Conservation (phyloP, 2,888 invertebrate species). For the Opisthograptis luteolata region DNA sequence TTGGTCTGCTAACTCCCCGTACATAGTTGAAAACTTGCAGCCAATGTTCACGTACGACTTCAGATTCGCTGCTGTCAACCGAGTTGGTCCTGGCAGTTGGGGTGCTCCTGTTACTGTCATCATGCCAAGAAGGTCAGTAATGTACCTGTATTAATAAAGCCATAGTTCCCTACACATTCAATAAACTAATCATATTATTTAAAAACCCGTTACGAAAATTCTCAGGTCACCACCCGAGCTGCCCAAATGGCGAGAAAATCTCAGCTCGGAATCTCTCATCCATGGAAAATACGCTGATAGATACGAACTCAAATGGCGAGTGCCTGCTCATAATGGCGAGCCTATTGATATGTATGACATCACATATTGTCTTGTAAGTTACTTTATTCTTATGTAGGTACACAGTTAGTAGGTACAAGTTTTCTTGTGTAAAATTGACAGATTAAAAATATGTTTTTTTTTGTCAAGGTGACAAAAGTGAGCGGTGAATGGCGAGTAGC, state of each 20-base stretch:
- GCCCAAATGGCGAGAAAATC: slow-evolving; percentile 77
- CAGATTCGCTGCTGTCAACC: slow-evolving; percentile 93
- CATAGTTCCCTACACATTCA: no score
- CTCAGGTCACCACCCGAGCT: slow-evolving; percentile 88
- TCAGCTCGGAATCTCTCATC: slow-evolving; percentile 72
- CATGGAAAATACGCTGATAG: slow-evolving; percentile 88
- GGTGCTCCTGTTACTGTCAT: slow-evolving; percentile 85
- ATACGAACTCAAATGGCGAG: slow-evolving; percentile 92
- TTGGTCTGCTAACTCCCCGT: slow-evolving; percentile 92
- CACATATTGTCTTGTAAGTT: slow-evolving; percentile 90
- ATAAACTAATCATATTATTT: no score
- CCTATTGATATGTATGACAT: slow-evolving; percentile 93
- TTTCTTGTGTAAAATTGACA: background rate
- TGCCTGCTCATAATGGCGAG: slow-evolving; percentile 95
- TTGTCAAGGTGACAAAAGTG: slow-evolving; percentile 85
- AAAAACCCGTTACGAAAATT: no score
- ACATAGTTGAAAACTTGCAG: slow-evolving; percentile 90
- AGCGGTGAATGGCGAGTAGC: slow-evolving; percentile 87
- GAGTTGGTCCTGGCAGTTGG: slow-evolving; percentile 92
- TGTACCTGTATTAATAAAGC: no score
- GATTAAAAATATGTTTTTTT: background rate
- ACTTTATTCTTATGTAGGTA: background rate
- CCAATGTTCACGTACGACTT: slow-evolving; percentile 92
- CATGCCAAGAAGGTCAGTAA: slow-evolving; percentile 90
- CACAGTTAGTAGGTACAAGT: no score